Evolutionary conservation across 2,113 vertebrate species (phyloP).

Genomic region (Corythaixoides concolor): DNA sequence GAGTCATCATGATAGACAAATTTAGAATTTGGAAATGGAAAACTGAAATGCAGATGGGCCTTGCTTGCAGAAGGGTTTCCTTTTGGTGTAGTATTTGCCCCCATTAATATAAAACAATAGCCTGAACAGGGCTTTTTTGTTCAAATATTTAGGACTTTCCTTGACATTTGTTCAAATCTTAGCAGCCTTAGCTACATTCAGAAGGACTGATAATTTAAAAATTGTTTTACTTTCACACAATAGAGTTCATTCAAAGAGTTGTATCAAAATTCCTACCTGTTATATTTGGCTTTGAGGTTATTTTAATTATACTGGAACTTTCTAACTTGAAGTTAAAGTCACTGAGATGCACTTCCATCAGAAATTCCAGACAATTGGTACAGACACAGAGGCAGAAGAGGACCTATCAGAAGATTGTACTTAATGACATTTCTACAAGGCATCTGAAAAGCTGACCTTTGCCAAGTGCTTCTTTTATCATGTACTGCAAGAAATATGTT

Average conservation of each 20-base stretch:
- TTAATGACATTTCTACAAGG: conserved; percentile 39
- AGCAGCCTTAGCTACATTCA: not conserved
- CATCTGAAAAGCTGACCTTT: conserved; percentile 38
- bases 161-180: not conserved
- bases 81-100: not conserved
- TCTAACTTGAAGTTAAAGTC: not conserved
- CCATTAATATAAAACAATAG: not conserved
- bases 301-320: conserved; percentile 11
- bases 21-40: not conserved
- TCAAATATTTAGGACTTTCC: not conserved
- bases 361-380: not conserved
- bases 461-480: conserved; percentile 18
- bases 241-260: not conserved
- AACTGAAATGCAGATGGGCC: not conserved
- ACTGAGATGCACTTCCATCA: conserved; percentile 4
- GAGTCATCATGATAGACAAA: not conserved
- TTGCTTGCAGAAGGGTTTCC: not conserved
- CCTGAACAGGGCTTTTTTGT: not conserved
- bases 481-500: conserved; percentile 5
- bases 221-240: not conserved
- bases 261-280: not conserved
- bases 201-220: not conserved
- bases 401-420: not conserved
- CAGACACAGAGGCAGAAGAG: not conserved
- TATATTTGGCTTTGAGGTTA: not conserved